phyloP scores from a whole-genome alignment of 1,140 invertebrate species.

The Penaeus indicus region DNA sequence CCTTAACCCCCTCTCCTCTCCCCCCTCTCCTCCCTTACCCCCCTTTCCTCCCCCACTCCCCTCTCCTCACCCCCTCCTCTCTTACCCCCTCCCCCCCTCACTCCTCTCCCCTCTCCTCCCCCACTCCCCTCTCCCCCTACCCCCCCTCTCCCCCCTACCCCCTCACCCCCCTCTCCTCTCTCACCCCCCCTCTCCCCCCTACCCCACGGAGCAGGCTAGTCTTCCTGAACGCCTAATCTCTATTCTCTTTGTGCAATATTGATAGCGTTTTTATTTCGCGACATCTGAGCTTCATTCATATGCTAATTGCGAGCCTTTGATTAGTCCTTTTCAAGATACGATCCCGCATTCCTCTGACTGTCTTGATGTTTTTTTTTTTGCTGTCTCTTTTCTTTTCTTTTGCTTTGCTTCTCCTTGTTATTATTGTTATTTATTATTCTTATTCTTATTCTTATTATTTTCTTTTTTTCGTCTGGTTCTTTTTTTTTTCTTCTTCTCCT shows the following conservation, averaged over 20 bases:
- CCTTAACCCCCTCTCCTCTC: too few relatives aligned
- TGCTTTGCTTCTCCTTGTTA: neutral
- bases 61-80: neutral
- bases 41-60: neutral
- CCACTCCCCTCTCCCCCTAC: neutral
- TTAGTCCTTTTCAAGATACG: slow-evolving; percentile 48
- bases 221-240: slow-evolving; percentile 38
- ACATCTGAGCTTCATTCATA: slow-evolving; percentile 47
- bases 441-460: neutral
- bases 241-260: slow-evolving; percentile 55
- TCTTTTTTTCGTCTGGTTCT: neutral
- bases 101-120: neutral
- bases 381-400: neutral
- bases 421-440: neutral
- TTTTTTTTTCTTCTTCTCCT: neutral
- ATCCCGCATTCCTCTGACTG: slow-evolving; percentile 31
- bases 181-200: too few relatives aligned
- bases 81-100: neutral
- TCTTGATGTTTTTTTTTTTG: neutral
- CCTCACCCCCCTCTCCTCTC: too few relatives aligned
- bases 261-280: slow-evolving; percentile 41
- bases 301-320: slow-evolving; percentile 45
- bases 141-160: neutral
- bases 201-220: neutral
- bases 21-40: neutral